Evolutionary conservation across 2,888 invertebrate genomes (phyloP), one percentile per base, ranked within the genome.

Genomic region (Sinohyriopsis cumingii): DNA sequence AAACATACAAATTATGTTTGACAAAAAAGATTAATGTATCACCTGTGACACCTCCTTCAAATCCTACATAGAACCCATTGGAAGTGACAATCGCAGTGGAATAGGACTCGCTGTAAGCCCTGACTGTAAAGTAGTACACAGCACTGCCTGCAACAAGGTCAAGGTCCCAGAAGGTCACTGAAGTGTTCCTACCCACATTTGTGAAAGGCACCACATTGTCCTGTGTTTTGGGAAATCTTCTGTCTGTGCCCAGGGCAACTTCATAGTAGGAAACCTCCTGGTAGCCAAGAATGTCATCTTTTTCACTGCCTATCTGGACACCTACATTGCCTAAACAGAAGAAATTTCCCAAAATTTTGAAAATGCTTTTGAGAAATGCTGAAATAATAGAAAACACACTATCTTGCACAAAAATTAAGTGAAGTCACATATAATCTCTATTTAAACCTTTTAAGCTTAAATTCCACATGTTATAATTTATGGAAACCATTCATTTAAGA

Each of bases 61-160:
- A 77, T n/a, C 82, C 83, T 3, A 82, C 81, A 63, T 71, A 73
- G 61, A 84, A 79, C 5, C 81, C 79, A 73, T 84, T 84, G 1
- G 82, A 82, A 20, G 79, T 82, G 7, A 81, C 77, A 19, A 75
- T 73, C 5, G 79, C 73, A 59, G 69, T 69, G 7, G 84, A 74
- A 20, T 70, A 73, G 0, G 80, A 74, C 19, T 66, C 60, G 60
- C 82, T 82, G 67, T 79, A 72, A 54, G 82, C 84, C 24, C 72
- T 72, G 15, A 84, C 84, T 54, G 84, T 84, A 55, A 80, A 77
- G 69, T 82, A 84, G 68, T 84, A 84, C 1, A 75, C 65, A 25
- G 78, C 78, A 12, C 63, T 67, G 12, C 71, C 65, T 0, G 81
- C 70, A 18, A 74, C 67, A 28, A 84, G 70, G 3, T 77, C 68